Conservation (phyloP, 2,113 vertebrate genomes). For the Mesocricetus auratus region DNA sequence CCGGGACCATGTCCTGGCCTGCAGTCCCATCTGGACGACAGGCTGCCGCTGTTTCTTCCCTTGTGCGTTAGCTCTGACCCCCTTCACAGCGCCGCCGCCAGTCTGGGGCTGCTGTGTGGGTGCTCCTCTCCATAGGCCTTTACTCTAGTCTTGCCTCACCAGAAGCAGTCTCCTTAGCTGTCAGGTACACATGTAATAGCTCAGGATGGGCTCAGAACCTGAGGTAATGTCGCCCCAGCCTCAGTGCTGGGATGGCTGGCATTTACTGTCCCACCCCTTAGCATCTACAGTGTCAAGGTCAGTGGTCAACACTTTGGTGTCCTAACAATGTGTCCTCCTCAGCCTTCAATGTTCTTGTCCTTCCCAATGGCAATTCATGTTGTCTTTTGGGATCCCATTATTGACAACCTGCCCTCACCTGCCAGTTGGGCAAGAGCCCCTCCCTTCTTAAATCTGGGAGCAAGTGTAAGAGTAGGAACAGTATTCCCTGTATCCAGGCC, state of each 20-base stretch:
- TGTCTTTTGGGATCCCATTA: not conserved
- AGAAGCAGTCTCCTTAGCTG: too few relatives aligned
- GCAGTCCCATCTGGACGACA: not conserved
- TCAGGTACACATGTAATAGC: not conserved
- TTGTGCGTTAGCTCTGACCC: not conserved
- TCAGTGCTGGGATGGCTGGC: not conserved
- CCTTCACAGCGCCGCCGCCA: not conserved
- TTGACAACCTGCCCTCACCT: not conserved
- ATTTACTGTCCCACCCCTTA: not conserved
- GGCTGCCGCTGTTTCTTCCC: not conserved
- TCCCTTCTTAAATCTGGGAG: not conserved
- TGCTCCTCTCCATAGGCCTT: not conserved
- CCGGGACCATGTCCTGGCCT: not conserved
- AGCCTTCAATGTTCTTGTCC: not conserved
- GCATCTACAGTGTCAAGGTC: not conserved
- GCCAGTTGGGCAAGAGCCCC: not conserved
- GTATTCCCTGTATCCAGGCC: constrained; percentile 4
- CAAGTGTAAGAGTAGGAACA: not conserved
- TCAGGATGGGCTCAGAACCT: not conserved
- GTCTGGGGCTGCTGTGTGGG: not conserved
- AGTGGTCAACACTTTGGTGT: not conserved
- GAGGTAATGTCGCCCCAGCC: not conserved
- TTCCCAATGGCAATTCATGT: not conserved
- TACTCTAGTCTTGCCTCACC: not conserved
- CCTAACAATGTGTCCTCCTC: not conserved